phyloP scores from a whole-genome alignment of 2,797 vertebrate genomes.

The Platalea minor region DNA sequence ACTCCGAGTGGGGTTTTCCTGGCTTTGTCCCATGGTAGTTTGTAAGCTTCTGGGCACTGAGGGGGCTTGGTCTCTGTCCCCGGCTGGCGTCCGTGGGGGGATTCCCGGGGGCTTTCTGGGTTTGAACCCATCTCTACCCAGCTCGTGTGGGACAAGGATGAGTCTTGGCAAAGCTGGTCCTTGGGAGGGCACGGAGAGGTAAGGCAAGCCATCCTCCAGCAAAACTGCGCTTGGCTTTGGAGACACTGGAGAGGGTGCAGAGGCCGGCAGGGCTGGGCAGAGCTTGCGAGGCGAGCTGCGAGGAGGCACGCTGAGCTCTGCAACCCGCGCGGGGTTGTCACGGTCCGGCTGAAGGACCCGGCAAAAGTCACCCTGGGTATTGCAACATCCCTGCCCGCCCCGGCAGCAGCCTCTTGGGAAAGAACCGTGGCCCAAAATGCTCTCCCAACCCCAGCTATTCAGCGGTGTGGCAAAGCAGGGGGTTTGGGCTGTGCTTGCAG shows the following conservation, averaged over 20 bases:
- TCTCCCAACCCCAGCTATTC: background rate
- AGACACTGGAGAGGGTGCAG: background rate
- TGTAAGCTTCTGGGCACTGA: too few relatives aligned
- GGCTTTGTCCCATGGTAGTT: background rate
- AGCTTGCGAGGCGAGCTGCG: background rate
- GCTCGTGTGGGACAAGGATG: background rate
- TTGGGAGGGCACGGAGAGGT: background rate
- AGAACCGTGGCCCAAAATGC: background rate
- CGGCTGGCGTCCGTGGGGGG: fast-evolving
- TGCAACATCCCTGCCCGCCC: background rate
- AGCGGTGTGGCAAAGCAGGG: background rate
- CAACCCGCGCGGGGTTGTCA: background rate
- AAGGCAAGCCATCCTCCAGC: background rate
- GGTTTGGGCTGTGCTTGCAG: background rate
- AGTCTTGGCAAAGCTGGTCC: background rate
- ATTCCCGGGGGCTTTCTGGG: background rate
- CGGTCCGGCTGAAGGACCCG: background rate
- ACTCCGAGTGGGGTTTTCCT: background rate
- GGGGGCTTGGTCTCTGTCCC: background rate
- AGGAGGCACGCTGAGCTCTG: background rate
- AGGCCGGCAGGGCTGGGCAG: background rate
- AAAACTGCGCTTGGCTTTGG: background rate
- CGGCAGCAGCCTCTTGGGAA: background rate
- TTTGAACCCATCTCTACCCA: background rate
- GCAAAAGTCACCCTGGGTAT: background rate